phyloP scores from a whole-genome alignment of 2,113 vertebrate species.

The Macaca mulatta region DNA sequence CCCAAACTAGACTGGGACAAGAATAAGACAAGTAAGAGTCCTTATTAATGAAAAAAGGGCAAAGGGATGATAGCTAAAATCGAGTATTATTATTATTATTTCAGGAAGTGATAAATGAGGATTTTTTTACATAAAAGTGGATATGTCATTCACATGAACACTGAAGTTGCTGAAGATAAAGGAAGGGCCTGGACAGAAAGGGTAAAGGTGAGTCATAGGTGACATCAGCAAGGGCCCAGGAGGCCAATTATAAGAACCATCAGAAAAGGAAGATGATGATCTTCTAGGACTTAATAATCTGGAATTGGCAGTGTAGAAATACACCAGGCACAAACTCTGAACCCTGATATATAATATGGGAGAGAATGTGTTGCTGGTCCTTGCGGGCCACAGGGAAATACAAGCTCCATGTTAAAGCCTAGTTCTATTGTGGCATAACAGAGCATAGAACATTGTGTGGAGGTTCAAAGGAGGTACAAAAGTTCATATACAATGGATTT shows the following conservation, averaged over 20 bases:
- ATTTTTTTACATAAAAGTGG: not conserved
- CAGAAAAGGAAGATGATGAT: not conserved
- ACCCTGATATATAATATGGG: not conserved
- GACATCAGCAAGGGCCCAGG: not conserved
- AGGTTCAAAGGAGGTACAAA: not conserved
- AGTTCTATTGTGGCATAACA: not conserved
- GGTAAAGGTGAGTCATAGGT: not conserved
- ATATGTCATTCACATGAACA: too few relatives aligned
- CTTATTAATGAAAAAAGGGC: not conserved
- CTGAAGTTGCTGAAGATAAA: not conserved
- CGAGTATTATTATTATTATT: not conserved
- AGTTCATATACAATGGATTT: not conserved
- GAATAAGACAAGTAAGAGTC: not conserved
- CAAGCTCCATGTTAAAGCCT: not conserved
- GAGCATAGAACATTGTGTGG: not conserved
- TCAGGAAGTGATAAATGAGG: not conserved
- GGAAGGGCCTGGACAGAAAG: not conserved
- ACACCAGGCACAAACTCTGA: not conserved
- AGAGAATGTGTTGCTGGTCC: not conserved
- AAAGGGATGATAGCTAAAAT: not conserved
- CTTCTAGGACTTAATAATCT: not conserved
- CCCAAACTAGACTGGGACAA: not conserved
- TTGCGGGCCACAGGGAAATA: not conserved
- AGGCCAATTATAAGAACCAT: not conserved
- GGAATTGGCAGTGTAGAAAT: not conserved